Evolutionary conservation across 2,113 vertebrate species (phyloP).

Genomic region (Danionella cerebrum): DNA sequence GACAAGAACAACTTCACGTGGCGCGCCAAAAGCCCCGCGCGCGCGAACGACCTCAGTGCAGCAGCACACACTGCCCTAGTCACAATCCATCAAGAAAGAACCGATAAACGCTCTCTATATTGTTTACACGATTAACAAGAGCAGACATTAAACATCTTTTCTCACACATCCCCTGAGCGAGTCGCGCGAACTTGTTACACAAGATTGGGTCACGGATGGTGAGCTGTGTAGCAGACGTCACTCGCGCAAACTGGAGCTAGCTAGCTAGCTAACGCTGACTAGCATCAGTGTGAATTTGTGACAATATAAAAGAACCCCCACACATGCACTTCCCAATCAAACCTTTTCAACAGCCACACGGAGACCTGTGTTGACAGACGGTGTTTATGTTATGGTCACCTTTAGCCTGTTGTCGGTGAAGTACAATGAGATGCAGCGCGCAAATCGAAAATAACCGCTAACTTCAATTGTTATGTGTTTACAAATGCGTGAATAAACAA

Average conservation of each 20-base stretch:
- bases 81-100: too few relatives aligned
- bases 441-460: conserved; percentile 1
- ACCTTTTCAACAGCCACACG: not conserved
- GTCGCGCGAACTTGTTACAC: not conserved
- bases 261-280: conserved; percentile 4
- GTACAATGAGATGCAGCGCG: not conserved
- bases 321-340: not conserved
- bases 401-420: conserved; percentile 8
- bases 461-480: too few relatives aligned
- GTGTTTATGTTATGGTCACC: not conserved
- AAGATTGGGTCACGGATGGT: not conserved
- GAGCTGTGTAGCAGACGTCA: not conserved
- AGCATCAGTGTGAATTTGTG: not conserved
- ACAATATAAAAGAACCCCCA: not conserved
- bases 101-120: too few relatives aligned
- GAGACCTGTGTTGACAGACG: not conserved
- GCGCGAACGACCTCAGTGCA: not conserved
- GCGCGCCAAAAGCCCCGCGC: not conserved
- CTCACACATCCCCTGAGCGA: too few relatives aligned
- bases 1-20: conserved; percentile 8
- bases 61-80: not conserved
- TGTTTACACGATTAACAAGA: too few relatives aligned
- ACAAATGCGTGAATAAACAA: too few relatives aligned
- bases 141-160: too few relatives aligned
- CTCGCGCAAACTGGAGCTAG: not conserved